Percentiles rank a stretch among this genome's conserved stretches.
phyloP scores from a whole-genome alignment of 2,113 vertebrate genomes.

The Abramis brama region DNA sequence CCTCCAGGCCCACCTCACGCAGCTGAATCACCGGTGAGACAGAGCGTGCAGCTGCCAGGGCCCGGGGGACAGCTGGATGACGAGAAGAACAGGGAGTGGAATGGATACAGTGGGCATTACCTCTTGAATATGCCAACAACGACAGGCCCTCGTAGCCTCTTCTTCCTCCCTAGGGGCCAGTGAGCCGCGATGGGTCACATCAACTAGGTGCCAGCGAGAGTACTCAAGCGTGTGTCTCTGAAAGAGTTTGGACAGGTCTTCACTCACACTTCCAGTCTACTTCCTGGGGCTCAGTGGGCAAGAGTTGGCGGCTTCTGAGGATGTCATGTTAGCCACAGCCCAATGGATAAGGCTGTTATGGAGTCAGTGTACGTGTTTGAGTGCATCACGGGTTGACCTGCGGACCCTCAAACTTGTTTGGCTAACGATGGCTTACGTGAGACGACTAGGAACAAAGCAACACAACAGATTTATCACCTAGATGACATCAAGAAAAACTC shows the following conservation, averaged over 20 bases:
- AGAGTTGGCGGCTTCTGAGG: slow-evolving; percentile 34
- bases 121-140: slow-evolving; percentile 49
- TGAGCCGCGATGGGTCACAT: slow-evolving; percentile 73
- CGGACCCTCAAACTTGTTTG: background rate
- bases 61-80: slow-evolving; percentile 13
- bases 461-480: slow-evolving; percentile 30
- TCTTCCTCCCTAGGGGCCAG: slow-evolving; percentile 72
- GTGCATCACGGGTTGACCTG: slow-evolving; percentile 19
- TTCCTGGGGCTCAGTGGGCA: slow-evolving; percentile 39
- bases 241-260: slow-evolving; percentile 54
- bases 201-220: slow-evolving; percentile 59
- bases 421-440: slow-evolving; percentile 9
- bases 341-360: slow-evolving; percentile 67
- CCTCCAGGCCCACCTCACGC: slow-evolving; percentile 10
- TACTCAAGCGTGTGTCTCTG: slow-evolving; percentile 47
- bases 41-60: slow-evolving; percentile 25
- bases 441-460: background rate
- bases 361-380: slow-evolving; percentile 46
- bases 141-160: slow-evolving; percentile 24
- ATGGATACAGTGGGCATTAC: slow-evolving; percentile 33
- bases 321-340: slow-evolving; percentile 74
- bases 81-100: background rate
- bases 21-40: slow-evolving; percentile 38
- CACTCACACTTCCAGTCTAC: slow-evolving; percentile 38
- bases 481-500: slow-evolving; percentile 35